Base-by-base conservation (phyloP, 2,797 vertebrate species). In the Lacerta bilineata region DNA sequence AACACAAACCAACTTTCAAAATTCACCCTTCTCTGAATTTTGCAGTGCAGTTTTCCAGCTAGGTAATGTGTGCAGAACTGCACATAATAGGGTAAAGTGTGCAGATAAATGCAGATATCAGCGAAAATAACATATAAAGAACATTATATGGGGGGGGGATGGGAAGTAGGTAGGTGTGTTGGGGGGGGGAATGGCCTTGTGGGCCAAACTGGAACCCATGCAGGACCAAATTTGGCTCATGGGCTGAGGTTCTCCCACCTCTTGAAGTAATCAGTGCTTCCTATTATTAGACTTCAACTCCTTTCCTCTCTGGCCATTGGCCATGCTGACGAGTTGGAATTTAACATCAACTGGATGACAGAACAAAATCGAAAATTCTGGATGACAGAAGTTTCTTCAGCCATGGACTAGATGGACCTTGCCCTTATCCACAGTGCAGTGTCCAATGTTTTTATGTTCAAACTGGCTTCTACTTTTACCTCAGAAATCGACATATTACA, bases 401-500 rank as follows among this genome's bases (percentile, higher is more conserved):
- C 6, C 33, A 18, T 36, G 11, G 43, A 29, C 4, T 81, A 33
- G 25, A 18, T 81, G 59, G 41, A 68, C 20, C 59, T 68, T 85
- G 41, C 8, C 36, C 69, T 85, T 59, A 85, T 74, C 76, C 25
- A 20, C 61, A 69, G 39, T 69, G 27, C 29, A 55, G 25, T 71
- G 27, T 61, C 36, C 71, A 25, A 20, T 61, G 39, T 39, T 55
- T 39, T 9, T n/a, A 2, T 55, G 23, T 36, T 46, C 59, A 76
- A 88, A 93, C 81, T 83, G 85, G 46, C 43, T 79, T 15, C 77
- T 80, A 83, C 93, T 90, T 64, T 85, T 75, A 59, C 55, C 20
- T 82, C 43, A 46, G 91, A 94, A 91, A 90, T 59, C 71, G 64
- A 85, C 55, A 72, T 85, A 89, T 88, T 93, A 83, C 90, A 50